A percentile compares a stretch with the other conserved stretches of the same genome.
Conservation (phyloP, 2,888 invertebrate species). For the Actias luna region DNA sequence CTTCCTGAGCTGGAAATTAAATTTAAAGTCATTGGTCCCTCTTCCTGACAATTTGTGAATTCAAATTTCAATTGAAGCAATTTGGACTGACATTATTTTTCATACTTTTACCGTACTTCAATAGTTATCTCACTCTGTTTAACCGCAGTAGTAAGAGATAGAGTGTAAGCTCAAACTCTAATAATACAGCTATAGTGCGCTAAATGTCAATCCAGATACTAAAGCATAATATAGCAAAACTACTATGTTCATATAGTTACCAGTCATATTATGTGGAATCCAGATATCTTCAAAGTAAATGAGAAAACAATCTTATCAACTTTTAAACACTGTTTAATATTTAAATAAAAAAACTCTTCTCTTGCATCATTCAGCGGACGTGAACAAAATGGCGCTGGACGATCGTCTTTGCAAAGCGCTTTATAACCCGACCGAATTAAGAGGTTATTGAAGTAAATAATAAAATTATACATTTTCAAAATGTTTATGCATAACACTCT, state of each 20-base stretch:
- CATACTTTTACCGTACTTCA: too few relatives aligned
- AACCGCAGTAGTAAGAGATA: slow-evolving; percentile 1
- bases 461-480: background rate
- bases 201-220: background rate
- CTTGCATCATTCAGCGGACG: slow-evolving; percentile 74
- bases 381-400: slow-evolving; percentile 77
- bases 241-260: slow-evolving; percentile 26
- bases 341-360: slow-evolving; percentile 43
- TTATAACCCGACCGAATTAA: slow-evolving; percentile 57
- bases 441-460: slow-evolving; percentile 18
- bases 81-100: slow-evolving; percentile 10
- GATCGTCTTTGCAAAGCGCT: slow-evolving; percentile 68
- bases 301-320: slow-evolving; percentile 11
- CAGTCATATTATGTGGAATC: slow-evolving; percentile 30
- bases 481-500: background rate
- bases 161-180: background rate
- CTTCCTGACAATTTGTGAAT: background rate
- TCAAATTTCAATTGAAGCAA: slow-evolving; percentile 19
- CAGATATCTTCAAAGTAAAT: slow-evolving; percentile 9
- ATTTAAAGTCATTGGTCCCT: slow-evolving; percentile 30
- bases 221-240: background rate
- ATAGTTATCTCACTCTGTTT: background rate
- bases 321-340: slow-evolving; percentile 23
- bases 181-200: slow-evolving; percentile 6
- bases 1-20: slow-evolving; percentile 53